A percentile compares a stretch with the other conserved stretches of the same genome.
Conservation (phyloP, 2,888 invertebrate genomes). For the Matsumyia berberina region DNA sequence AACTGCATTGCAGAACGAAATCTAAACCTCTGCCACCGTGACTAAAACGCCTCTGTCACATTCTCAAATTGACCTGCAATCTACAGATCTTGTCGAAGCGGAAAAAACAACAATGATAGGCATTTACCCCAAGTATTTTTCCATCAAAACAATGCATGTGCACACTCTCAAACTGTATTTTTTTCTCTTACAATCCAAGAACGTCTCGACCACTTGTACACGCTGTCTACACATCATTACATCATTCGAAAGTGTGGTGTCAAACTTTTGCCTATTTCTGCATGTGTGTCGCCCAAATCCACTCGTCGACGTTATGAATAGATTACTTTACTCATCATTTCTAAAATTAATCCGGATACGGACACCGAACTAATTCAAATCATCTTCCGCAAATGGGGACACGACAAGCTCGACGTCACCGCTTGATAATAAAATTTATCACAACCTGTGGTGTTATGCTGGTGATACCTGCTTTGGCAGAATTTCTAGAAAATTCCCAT, state of each 20-base stretch:
- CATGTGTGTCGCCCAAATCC: background rate
- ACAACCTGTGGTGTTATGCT: background rate
- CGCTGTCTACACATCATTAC: constrained; percentile 17
- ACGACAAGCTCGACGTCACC: constrained; percentile 20
- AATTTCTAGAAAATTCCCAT: constrained; percentile 22
- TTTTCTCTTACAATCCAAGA: no score
- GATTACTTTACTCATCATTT: constrained; percentile 43
- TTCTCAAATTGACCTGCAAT: no score
- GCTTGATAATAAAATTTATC: background rate
- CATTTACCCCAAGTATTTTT: background rate
- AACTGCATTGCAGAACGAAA: no score
- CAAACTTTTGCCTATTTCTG: background rate
- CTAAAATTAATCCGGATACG: constrained; percentile 39
- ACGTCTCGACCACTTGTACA: background rate
- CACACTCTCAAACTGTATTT: constrained; percentile 2
- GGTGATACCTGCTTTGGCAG: no score
- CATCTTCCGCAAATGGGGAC: constrained; percentile 1
- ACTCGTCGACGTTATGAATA: constrained; percentile 11
- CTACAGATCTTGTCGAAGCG: no score
- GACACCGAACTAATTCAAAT: constrained; percentile 1
- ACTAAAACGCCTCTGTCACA: no score
- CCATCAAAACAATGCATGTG: no score
- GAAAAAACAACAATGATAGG: no score
- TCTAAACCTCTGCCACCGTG: no score
- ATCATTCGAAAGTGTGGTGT: constrained; percentile 23